phyloP scores from a whole-genome alignment of 2,797 vertebrate species.

The Poeciliopsis infans region DNA sequence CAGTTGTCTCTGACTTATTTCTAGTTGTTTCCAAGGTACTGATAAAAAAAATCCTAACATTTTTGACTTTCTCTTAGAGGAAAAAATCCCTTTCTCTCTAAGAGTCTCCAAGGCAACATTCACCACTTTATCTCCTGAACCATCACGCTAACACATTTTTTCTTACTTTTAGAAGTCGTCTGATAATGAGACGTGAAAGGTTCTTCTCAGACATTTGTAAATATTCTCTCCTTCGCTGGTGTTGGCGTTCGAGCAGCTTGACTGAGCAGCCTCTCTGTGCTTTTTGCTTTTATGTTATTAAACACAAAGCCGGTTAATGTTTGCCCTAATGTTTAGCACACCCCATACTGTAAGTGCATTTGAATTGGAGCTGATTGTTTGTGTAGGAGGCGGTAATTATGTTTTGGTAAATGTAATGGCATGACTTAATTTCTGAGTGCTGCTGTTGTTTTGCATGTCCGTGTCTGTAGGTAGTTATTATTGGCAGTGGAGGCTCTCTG shows the following conservation, averaged over 20 bases:
- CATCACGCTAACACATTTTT: conserved; percentile 35
- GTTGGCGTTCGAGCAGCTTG: conserved; percentile 18
- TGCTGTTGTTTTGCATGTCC: conserved; percentile 41
- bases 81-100: conserved; percentile 39
- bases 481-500: conserved; percentile 69
- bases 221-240: conserved; percentile 17
- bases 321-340: conserved; percentile 26
- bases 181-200: conserved; percentile 28
- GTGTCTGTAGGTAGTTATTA: conserved; percentile 70
- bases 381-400: conserved; percentile 65
- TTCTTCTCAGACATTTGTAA: conserved; percentile 25
- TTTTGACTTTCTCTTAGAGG: conserved; percentile 30
- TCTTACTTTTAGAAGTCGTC: conserved; percentile 23
- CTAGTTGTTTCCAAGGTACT: conserved; percentile 5
- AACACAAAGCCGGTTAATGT: conserved; percentile 51
- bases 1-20: conserved; percentile 8
- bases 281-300: conserved; percentile 36
- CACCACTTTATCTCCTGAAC: conserved; percentile 45
- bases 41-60: conserved; percentile 11
- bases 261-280: conserved; percentile 23
- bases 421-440: conserved; percentile 57
- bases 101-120: conserved; percentile 66
- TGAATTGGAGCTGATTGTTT: conserved; percentile 56
- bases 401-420: conserved; percentile 59
- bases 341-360: conserved; percentile 42